Evolutionary conservation across 1,140 invertebrate genomes (phyloP).

Genomic region (Atta colombica): DNA sequence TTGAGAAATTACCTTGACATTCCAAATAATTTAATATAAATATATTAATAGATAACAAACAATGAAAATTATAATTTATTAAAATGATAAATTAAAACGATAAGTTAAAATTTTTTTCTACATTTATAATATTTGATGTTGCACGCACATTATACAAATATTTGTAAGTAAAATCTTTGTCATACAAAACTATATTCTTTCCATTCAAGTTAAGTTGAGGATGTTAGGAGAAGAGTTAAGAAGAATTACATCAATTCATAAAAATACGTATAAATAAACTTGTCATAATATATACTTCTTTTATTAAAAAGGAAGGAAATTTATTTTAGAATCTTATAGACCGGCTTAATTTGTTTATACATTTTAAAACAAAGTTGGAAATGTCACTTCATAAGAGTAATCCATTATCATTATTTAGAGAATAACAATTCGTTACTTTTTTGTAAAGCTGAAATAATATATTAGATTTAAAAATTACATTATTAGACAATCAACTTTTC

Average conservation of each 20-base stretch:
- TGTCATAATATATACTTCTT: neutral
- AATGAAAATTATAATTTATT: neutral
- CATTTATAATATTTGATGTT: neutral
- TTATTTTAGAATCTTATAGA: neutral
- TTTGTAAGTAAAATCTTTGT: neutral
- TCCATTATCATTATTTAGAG: too few relatives aligned
- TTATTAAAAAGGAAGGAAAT: neutral
- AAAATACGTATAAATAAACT: neutral
- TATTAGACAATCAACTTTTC: too few relatives aligned
- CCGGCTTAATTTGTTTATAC: neutral
- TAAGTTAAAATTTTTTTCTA: neutral
- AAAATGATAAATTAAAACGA: slow-evolving; percentile 10
- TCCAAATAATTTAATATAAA: neutral
- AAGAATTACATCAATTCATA: neutral
- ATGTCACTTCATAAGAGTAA: too few relatives aligned
- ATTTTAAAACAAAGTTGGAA: neutral
- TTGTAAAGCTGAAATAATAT: too few relatives aligned
- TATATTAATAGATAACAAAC: neutral
- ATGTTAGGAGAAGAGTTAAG: too few relatives aligned
- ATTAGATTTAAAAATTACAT: too few relatives aligned
- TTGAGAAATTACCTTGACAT: slow-evolving; percentile 22
- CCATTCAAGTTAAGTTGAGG: neutral
- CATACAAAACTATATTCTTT: neutral
- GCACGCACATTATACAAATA: neutral
- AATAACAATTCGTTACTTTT: too few relatives aligned